These are phyloP conservation scores for Nowickia ferox DNA, from an alignment of 2,888 invertebrate genomes.

Conservation along the genomic window DNA sequence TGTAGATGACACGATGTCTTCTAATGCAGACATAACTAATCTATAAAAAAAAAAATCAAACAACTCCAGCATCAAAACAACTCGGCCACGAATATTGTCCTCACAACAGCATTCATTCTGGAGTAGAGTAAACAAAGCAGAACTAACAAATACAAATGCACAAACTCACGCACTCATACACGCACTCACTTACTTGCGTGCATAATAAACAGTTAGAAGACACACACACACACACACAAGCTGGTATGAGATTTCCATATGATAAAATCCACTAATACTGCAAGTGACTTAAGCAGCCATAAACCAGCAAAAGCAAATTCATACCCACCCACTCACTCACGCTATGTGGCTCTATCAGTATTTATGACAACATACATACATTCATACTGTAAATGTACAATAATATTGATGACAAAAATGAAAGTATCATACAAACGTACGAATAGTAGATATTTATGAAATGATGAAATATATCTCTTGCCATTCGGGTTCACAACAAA, in stretches of 20 bases:
- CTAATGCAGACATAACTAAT: slow-evolving; percentile 68
- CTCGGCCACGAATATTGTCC: slow-evolving; percentile 21
- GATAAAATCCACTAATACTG: slow-evolving; percentile 65
- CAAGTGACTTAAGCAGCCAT: slow-evolving; percentile 68
- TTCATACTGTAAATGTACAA: slow-evolving; percentile 39
- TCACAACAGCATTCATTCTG: slow-evolving; percentile 22
- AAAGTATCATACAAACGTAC: slow-evolving; percentile 8
- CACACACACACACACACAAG: no score
- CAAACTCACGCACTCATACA: slow-evolving; percentile 20
- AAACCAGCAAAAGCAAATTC: slow-evolving; percentile 57
- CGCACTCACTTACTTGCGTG: neutral
- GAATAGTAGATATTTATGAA: neutral
- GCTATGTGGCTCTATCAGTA: neutral
- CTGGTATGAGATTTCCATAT: slow-evolving; percentile 27
- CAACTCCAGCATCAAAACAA: slow-evolving; percentile 22
- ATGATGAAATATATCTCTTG: neutral
- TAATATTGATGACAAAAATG: slow-evolving; percentile 64
- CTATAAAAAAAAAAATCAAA: slow-evolving; percentile 66
- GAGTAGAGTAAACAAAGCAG: slow-evolving; percentile 61
- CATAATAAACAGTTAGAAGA: neutral
- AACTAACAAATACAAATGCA: slow-evolving; percentile 63
- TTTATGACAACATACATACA: slow-evolving; percentile 1
- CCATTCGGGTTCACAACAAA: neutral
- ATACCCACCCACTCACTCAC: slow-evolving; percentile 8
- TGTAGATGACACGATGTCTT: slow-evolving; percentile 70